Evolutionary conservation across 2,888 invertebrate species (phyloP).

Genomic region (Caradrina kadenii): DNA sequence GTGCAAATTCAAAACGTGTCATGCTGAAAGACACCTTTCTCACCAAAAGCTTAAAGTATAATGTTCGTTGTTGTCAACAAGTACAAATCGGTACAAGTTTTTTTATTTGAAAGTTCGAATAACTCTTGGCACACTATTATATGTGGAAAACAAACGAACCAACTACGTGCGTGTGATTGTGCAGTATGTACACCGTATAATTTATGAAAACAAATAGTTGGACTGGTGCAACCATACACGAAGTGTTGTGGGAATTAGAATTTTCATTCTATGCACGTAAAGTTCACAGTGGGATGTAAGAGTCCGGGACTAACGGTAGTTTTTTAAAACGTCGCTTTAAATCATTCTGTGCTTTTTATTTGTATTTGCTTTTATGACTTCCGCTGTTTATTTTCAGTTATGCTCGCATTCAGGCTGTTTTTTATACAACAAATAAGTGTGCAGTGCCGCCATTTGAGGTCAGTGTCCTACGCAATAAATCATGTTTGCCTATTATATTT

Average conservation of each 20-base stretch:
- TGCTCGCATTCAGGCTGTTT: constrained; percentile 12
- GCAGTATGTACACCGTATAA: constrained; percentile 34
- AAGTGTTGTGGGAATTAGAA: constrained; percentile 8
- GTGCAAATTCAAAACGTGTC: constrained; percentile 10
- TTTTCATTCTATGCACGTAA: constrained; percentile 1
- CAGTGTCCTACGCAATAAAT: background rate
- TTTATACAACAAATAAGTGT: background rate
- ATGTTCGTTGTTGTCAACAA: constrained; percentile 17
- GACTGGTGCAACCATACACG: constrained; percentile 23
- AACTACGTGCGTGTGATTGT: constrained; percentile 38
- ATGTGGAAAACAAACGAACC: constrained; percentile 26
- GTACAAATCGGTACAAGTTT: constrained; percentile 28
- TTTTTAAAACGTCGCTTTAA: constrained; percentile 43
- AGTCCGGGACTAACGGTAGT: constrained; percentile 17
- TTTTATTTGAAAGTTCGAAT: constrained; percentile 7
- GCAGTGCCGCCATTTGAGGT: constrained; percentile 11
- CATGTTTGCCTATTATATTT: background rate
- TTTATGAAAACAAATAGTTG: constrained; percentile 45
- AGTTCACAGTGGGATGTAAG: constrained; percentile 16
- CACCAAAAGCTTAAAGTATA: constrained; percentile 2
- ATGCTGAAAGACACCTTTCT: constrained; percentile 15
- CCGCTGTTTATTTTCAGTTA: constrained; percentile 28
- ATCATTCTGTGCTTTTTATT: constrained; percentile 49
- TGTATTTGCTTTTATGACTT: constrained; percentile 44
- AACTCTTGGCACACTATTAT: constrained; percentile 28